Evolutionary conservation across 2,797 vertebrate genomes (phyloP).

Genomic region (Sardinella longiceps): DNA sequence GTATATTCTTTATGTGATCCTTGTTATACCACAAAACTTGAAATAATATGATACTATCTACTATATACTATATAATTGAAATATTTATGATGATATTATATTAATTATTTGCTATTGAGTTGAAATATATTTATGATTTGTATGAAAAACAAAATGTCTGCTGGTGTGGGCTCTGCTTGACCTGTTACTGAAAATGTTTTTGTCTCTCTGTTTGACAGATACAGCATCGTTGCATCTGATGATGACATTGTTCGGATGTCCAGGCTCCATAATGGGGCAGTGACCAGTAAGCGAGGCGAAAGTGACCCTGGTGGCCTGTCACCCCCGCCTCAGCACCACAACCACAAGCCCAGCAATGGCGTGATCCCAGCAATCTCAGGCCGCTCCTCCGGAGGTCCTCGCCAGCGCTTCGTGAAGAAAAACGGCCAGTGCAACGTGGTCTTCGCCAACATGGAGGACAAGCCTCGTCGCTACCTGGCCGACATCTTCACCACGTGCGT

Average conservation of each 20-base stretch:
- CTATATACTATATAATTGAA: no score
- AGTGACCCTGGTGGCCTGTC: conserved; percentile 45
- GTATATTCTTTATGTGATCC: no score
- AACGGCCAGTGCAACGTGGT: conserved; percentile 93
- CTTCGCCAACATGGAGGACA: conserved; percentile 93
- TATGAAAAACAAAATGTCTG: background rate
- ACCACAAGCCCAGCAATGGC: conserved; percentile 65
- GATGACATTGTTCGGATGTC: conserved; percentile 90
- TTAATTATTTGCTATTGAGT: no score
- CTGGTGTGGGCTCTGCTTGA: background rate
- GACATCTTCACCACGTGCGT: conserved; percentile 98
- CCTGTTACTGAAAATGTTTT: background rate
- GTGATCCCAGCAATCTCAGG: conserved; percentile 71
- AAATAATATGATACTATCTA: no score
- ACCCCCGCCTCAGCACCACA: background rate
- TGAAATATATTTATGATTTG: no score
- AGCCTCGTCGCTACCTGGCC: conserved; percentile 89
- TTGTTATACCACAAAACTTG: no score
- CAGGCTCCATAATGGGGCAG: conserved; percentile 69
- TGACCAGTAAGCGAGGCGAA: conserved; percentile 56
- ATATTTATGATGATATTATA: no score
- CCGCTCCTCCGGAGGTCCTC: conserved; percentile 74
- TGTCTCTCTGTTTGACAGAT: conserved; percentile 64
- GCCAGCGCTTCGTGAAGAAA: conserved; percentile 92
- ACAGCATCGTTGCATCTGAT: conserved; percentile 91